These are phyloP conservation scores for Rhea pennata DNA, from an alignment of 2,113 vertebrate genomes.

Conservation along the genomic window DNA sequence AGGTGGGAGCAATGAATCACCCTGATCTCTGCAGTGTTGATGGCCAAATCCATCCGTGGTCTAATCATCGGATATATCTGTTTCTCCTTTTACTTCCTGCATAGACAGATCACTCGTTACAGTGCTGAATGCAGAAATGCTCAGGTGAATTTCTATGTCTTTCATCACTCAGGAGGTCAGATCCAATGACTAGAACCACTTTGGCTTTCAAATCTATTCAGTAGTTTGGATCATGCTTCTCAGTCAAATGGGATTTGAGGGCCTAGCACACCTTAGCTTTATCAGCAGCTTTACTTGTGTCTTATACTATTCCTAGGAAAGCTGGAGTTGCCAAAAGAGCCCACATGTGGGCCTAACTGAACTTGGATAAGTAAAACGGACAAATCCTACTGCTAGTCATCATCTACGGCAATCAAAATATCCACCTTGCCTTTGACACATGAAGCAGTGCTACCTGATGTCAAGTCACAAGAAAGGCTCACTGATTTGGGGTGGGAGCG, in stretches of 20 bases:
- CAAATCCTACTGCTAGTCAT: background rate
- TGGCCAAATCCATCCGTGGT: background rate
- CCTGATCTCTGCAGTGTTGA: background rate
- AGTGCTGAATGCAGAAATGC: background rate
- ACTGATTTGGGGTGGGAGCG: background rate
- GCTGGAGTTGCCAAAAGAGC: background rate
- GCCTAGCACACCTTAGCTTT: background rate
- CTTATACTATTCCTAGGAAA: background rate
- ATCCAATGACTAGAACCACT: background rate
- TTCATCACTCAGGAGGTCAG: background rate
- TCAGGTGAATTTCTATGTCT: background rate
- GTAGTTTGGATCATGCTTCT: background rate
- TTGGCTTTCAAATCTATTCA: background rate
- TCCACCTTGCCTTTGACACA: background rate
- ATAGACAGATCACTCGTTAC: background rate
- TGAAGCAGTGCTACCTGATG: background rate
- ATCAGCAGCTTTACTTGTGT: background rate
- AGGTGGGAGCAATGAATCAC: background rate
- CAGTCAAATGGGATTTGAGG: background rate
- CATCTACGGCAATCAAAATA: background rate
- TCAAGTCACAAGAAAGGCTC: background rate
- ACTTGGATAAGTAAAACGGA: background rate
- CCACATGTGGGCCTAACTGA: background rate
- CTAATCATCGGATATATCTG: background rate
- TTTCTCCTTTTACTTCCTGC: conserved; percentile 1